Base-by-base conservation (phyloP, 2,888 invertebrate genomes). In the Magallana nippona region DNA sequence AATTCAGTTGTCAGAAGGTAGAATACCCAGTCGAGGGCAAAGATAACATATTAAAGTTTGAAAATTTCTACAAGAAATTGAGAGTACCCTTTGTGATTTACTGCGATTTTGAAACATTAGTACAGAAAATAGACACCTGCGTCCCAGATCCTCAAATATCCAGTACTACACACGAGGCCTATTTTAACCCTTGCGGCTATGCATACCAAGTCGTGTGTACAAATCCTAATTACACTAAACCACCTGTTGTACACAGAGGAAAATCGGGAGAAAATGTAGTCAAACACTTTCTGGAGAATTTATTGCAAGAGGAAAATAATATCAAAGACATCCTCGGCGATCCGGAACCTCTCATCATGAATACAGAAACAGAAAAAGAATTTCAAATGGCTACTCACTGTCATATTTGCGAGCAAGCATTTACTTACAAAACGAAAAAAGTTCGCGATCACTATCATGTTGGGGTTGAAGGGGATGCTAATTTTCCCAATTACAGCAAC, bases 151-250 rank as follows among this genome's bases (percentile, higher is more conserved):
- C 84, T 15, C 57, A 19, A 19, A 56, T 22, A 55, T 80, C 85
- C n/a, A 82, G 82, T 57, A 87, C 85, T 13, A 83, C 85, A n/a
- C 78, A 55, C 63, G 27, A 57, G 55, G 57, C 77, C 15, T 55
- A 82, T 77, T 82, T 81, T 79, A 80, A 83, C 15, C 79, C 84
- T 8, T 85, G 86, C 82, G 83, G 83, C 13, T 84, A 79, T 84
- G 79, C 60, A 3, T 85, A 85, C 62, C 84, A 84, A 63, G 86
- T 84, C 15, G 81, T 84, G 2, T 83, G 86, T 55, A 79, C 55
- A 5, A 58, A 83, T 55, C 56, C 58, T 55, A 63, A 81, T 57
- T 79, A 78, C 62, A 55, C 84, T 3, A 86, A 86, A 82, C 81
- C 79, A 11, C 78, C 79, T 27, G 27, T 27, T 10, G 71, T 81